These are phyloP conservation scores for Thrips palmi DNA, from an alignment of 1,140 invertebrate species.

Conservation along the genomic window DNA sequence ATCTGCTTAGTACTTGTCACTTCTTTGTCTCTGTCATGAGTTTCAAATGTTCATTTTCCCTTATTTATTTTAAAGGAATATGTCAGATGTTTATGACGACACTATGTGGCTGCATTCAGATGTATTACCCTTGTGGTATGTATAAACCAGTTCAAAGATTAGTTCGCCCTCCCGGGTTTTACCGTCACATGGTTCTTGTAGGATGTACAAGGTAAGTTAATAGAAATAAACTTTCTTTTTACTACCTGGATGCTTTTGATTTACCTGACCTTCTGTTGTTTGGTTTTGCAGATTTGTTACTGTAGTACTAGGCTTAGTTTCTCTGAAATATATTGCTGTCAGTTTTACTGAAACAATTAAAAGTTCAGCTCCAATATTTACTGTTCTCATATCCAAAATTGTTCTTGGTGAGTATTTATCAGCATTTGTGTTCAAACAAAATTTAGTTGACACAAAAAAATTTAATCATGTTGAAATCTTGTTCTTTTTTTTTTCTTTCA, in stretches of 20 bases:
- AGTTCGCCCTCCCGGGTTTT: conserved; percentile 48
- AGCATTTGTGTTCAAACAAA: conserved; percentile 4
- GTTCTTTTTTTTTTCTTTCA: conserved; percentile 21
- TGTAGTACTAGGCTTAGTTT: conserved; percentile 53
- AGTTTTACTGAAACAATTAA: conserved; percentile 78
- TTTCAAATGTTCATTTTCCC: background rate
- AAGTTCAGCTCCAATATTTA: conserved; percentile 69
- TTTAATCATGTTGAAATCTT: conserved; percentile 9
- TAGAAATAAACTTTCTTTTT: conserved; percentile 2
- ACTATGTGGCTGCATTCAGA: conserved; percentile 54
- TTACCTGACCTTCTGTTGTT: conserved; percentile 8
- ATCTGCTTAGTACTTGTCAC: background rate
- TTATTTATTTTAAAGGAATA: conserved; percentile 29
- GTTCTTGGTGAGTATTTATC: conserved; percentile 34
- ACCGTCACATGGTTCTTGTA: conserved; percentile 56
- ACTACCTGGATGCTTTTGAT: background rate
- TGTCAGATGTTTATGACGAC: conserved; percentile 64
- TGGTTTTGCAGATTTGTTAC: conserved; percentile 43
- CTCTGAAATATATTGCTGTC: conserved; percentile 67
- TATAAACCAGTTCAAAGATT: conserved; percentile 38
- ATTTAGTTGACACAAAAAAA: background rate
- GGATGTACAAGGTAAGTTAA: conserved; percentile 44
- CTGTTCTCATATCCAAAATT: conserved; percentile 56
- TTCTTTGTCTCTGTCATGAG: background rate
- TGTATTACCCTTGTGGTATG: conserved; percentile 58